These are phyloP conservation scores for Dicerorhinus sumatrensis DNA, from an alignment of 2,113 vertebrate species.

Conservation along the genomic window DNA sequence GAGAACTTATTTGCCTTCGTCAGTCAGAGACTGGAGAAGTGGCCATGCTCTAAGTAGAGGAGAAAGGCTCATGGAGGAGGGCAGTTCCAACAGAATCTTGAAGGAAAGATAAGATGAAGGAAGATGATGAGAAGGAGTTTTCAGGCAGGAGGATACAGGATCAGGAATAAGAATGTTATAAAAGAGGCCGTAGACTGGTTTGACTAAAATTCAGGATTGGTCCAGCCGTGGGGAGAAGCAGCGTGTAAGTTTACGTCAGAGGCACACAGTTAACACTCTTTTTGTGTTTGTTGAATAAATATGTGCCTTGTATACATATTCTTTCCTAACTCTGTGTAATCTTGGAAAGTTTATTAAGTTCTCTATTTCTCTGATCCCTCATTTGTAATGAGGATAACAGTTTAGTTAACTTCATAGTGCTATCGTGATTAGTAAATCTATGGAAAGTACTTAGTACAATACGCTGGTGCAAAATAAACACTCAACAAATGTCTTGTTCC, in stretches of 20 bases:
- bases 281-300: background rate
- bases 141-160: background rate
- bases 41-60: background rate
- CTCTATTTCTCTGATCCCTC: background rate
- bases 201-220: background rate
- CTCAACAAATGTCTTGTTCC: background rate
- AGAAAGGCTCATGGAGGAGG: background rate
- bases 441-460: background rate
- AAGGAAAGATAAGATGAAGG: background rate
- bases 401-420: background rate
- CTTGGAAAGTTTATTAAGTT: background rate
- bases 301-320: background rate
- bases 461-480: background rate
- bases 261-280: fast-evolving
- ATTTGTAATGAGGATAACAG: background rate
- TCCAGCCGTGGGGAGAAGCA: too few species aligned
- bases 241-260: background rate
- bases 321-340: background rate
- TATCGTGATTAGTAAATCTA: background rate
- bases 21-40: background rate
- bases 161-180: background rate
- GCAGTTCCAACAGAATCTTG: background rate
- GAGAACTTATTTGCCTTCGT: background rate
- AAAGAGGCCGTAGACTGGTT: background rate
- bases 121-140: background rate